Evolutionary conservation across 2,888 invertebrate species (phyloP).

Genomic region (Lymantria dispar): DNA sequence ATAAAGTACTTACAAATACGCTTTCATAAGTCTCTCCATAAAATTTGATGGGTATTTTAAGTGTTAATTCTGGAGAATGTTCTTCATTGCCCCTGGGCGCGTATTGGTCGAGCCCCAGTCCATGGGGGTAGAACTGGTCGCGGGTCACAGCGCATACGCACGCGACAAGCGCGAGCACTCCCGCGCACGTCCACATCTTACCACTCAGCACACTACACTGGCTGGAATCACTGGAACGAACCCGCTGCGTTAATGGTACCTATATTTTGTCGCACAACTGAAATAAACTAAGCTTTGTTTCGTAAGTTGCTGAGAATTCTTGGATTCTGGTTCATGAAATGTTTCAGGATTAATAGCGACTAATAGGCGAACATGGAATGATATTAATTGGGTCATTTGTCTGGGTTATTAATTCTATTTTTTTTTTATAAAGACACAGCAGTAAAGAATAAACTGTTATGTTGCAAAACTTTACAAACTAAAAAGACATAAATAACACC

Average conservation of each 20-base stretch:
- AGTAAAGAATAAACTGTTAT: too few species aligned
- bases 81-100: conserved; percentile 83
- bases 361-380: conserved; percentile 11
- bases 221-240: conserved; percentile 43
- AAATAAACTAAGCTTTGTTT: conserved; percentile 32
- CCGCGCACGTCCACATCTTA: conserved; percentile 72
- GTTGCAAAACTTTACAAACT: too few species aligned
- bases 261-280: conserved; percentile 27
- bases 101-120: conserved; percentile 76
- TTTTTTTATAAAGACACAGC: background rate
- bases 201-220: conserved; percentile 46
- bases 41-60: conserved; percentile 89
- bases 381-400: background rate
- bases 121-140: conserved; percentile 84
- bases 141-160: conserved; percentile 71
- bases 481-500: too few species aligned
- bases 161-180: conserved; percentile 53
- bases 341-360: conserved; percentile 12
- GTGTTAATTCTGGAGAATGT: conserved; percentile 84
- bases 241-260: conserved; percentile 21
- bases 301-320: conserved; percentile 23
- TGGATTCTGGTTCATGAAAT: conserved; percentile 21
- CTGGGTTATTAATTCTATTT: background rate
- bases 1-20: conserved; percentile 89
- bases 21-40: conserved; percentile 89